Base-by-base conservation (phyloP, 2,888 invertebrate genomes). In the Crioceris asparagi region DNA sequence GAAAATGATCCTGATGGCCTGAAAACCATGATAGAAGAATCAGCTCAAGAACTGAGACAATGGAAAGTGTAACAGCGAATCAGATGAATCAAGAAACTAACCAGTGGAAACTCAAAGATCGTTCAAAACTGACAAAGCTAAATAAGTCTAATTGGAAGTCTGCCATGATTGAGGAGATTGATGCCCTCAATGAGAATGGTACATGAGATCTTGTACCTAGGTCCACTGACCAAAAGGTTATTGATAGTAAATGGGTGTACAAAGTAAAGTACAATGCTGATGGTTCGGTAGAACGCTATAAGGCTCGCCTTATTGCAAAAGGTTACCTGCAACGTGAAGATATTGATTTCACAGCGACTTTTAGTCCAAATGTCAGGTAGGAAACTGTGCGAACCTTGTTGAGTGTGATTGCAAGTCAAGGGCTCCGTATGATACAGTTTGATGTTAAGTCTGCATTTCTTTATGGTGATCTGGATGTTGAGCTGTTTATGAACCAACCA, bases 261-360 rank as follows among this genome's bases (percentile, higher is more conserved):
- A n/a, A n/a, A n/a, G n/a, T n/a, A n/a, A n/a, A n/a, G n/a, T n/a
- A n/a, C n/a, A n/a, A n/a, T n/a, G n/a, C n/a, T n/a, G n/a, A n/a
- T n/a, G n/a, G n/a, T n/a, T n/a, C n/a, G n/a, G n/a, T n/a, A n/a
- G n/a, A n/a, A n/a, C n/a, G n/a, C n/a, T n/a, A n/a, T n/a, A n/a
- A n/a, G n/a, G n/a, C n/a, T n/a, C n/a, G n/a, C n/a, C n/a, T n/a
- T n/a, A n/a, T n/a, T n/a, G n/a, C n/a, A n/a, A n/a, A n/a, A n/a
- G n/a, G n/a, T n/a, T n/a, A n/a, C n/a, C n/a, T n/a, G n/a, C n/a
- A n/a, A n/a, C n/a, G n/a, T n/a, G n/a, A n/a, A n/a, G n/a, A 47
- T 3, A 43, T 43, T 10, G 50, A 52, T 30, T 47, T 44, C 33
- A 37, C 43, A 25, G 47, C 52, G 40, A 52, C 42, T 11, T 32